These are phyloP conservation scores for Galleria mellonella DNA, from an alignment of 1,140 invertebrate species.

Conservation along the genomic window DNA sequence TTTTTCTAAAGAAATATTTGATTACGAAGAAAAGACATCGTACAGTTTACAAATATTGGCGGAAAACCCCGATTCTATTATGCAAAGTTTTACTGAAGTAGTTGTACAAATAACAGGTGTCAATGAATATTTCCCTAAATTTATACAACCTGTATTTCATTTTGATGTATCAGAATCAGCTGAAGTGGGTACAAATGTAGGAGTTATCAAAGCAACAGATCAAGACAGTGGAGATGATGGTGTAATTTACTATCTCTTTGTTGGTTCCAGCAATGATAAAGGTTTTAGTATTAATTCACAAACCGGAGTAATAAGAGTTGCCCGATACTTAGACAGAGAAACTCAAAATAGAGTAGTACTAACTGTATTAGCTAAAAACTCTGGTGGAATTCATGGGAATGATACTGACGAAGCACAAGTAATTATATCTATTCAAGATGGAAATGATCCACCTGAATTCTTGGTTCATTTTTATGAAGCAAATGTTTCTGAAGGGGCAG, in stretches of 20 bases:
- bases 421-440: slow-evolving; percentile 94
- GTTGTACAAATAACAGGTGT: slow-evolving; percentile 88
- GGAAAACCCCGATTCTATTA: slow-evolving; percentile 88
- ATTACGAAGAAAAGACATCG: slow-evolving; percentile 89
- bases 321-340: slow-evolving; percentile 89
- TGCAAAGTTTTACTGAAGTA: slow-evolving; percentile 84
- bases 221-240: slow-evolving; percentile 95
- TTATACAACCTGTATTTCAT: slow-evolving; percentile 92
- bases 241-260: slow-evolving; percentile 92
- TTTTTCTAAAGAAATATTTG: slow-evolving; percentile 84
- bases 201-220: slow-evolving; percentile 91
- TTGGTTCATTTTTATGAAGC: slow-evolving; percentile 83
- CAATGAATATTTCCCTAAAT: slow-evolving; percentile 95
- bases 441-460: slow-evolving; percentile 96
- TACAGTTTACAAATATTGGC: slow-evolving; percentile 90
- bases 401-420: slow-evolving; percentile 97
- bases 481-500: slow-evolving; percentile 85
- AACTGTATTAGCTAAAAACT: slow-evolving; percentile 96
- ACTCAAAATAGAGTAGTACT: slow-evolving; percentile 92
- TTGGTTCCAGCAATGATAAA: slow-evolving; percentile 93
- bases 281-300: slow-evolving; percentile 92
- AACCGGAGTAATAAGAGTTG: slow-evolving; percentile 89
- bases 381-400: slow-evolving; percentile 92
- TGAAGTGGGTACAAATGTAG: slow-evolving; percentile 89
- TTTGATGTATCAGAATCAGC: slow-evolving; percentile 96